Evolutionary conservation across 1,140 invertebrate genomes (phyloP), one percentile per base, ranked within the genome.

Genomic region (Euwallacea similis): DNA sequence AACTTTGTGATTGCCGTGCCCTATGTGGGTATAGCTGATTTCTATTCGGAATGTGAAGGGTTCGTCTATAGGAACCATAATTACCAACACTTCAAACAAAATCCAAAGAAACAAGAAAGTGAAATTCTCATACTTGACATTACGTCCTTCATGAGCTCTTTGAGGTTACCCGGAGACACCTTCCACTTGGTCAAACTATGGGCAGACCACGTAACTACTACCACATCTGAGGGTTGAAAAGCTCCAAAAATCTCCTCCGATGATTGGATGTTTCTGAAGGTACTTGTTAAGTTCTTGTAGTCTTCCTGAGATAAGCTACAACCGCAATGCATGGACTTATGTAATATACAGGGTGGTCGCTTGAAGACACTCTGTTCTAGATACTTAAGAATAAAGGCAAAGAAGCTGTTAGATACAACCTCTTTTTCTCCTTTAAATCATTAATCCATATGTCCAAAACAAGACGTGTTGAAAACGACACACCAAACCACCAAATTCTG

Each of bases 201-300:
- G 2, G 54, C 6, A 3, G 63, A 63, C 63, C 63, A 67, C 8
- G n/a, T 42, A 4, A 67, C 65, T 6, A 46, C 58, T 0, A 72
- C 58, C 2, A 72, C 59, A 13, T 72, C 70, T 54, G 66, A 55
- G 0, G 70, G 21, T 7, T 54, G 6, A 56, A 60, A 72, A 42
- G 15, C n/a, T 0, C n/a, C 70, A 16, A 72, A 72, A 60, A 67
- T 66, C 7, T 60, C 47, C 41, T 72, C 46, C 6, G 70, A 50
- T 0, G 9, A 11, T 11, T 43, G 6, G 16, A 66, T 66, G 46
- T 61, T 72, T 46, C 66, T 72, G 63, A 72, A 72, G 8, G 55
- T 67, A 1, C n/a, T 15, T 7, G 55, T 61, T 8, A 72, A 11
- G 46, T 66, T 61, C 42, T 46, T 41, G 44, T 66, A 72, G 13